Percentiles rank a stretch among this genome's conserved stretches.
These are phyloP conservation scores for Pyrgilauda ruficollis DNA, from an alignment of 2,113 vertebrate genomes.

Conservation along the genomic window DNA sequence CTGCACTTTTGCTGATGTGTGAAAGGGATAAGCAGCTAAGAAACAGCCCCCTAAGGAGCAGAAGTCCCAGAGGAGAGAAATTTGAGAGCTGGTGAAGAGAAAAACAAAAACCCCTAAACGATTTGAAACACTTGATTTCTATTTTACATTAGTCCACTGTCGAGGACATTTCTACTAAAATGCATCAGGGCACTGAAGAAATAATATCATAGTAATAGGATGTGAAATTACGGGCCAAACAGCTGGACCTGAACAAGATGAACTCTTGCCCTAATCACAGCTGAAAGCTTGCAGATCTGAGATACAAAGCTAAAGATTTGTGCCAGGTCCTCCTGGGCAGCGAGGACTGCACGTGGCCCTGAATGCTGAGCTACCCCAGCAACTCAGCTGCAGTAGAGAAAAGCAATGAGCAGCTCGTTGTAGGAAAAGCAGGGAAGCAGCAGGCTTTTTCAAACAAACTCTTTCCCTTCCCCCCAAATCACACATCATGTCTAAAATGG, in stretches of 20 bases:
- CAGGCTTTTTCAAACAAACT: neutral
- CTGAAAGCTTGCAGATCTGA: neutral
- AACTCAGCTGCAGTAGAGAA: neutral
- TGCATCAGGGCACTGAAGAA: neutral
- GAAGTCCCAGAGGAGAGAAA: neutral
- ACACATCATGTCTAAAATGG: accelerated
- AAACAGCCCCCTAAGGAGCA: neutral
- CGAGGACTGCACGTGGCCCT: neutral
- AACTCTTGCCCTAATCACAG: neutral
- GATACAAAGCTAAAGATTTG: neutral
- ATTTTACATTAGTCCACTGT: neutral
- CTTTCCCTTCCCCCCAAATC: neutral
- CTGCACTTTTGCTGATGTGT: neutral
- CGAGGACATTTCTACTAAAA: neutral
- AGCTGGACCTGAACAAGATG: neutral
- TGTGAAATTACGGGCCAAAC: neutral
- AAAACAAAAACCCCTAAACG: neutral
- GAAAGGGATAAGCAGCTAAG: neutral
- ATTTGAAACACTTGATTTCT: neutral
- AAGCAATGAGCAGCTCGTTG: neutral
- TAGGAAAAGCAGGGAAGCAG: neutral
- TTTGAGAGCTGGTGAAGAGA: neutral
- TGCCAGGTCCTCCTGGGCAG: neutral
- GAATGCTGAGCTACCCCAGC: neutral
- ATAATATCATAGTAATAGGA: neutral